Evolutionary conservation across 2,888 invertebrate species (phyloP), one percentile per base, ranked within the genome.

Genomic region (Brachyptera risi): DNA sequence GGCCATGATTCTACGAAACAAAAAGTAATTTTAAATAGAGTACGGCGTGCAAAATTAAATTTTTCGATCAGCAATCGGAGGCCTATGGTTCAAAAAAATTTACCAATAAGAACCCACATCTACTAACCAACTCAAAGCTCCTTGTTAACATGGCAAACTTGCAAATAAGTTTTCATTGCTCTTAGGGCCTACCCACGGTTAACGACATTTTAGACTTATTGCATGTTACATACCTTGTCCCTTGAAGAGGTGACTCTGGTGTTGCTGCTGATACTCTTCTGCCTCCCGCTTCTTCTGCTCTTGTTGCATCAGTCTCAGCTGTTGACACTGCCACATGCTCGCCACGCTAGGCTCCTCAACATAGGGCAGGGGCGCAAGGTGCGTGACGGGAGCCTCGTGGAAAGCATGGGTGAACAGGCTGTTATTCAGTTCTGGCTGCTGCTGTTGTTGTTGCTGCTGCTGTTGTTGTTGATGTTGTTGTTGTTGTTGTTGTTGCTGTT

Each of bases 401-500:
- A 64, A 64, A 13, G 63, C n/a, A 37, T 42, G 35, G 9, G 58
- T 35, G 40, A 63, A 61, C 27, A 63, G 31, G 17, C 60, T 65
- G 38, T 35, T 37, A 2, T 27, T 17, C 9, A 37, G 23, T 17
- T 27, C 37, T 17, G 13, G 47, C 73, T 38, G 62, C 60, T 47
- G 56, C 58, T 60, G 63, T 58, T 5, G 38, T 58, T 35, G 60
- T 21, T 54, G 57, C 24, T 62, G 51, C 26, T 21, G 37, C 24
- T 17, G 58, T 24, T 51, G n/a, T n/a, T n/a, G n/a, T n/a, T n/a
- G n/a, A n/a, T n/a, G n/a, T n/a, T n/a, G n/a, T n/a, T n/a, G n/a
- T 1, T 27, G 17, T 3, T 49, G 23, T 17, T 27, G 49, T 17
- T 21, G 47, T 73, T 38, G 62, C 60, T 47, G 56, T 57, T 60